Conservation (phyloP, 1,140 invertebrate species). For the Ceratosolen fusciceps region DNA sequence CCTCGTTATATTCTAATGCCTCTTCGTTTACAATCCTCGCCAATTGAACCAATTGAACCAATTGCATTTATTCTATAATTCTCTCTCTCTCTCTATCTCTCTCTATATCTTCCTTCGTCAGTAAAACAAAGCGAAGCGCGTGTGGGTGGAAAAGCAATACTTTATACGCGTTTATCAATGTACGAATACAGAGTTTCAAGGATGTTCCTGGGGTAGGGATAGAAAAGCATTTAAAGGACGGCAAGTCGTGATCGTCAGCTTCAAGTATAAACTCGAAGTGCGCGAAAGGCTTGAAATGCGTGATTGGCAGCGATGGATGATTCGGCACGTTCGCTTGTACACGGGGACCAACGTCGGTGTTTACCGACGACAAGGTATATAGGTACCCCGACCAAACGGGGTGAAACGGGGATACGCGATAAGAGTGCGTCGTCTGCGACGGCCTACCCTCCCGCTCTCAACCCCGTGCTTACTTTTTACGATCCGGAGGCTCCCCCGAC, state of each 20-base stretch:
- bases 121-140: background rate
- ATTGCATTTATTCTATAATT: too few relatives aligned
- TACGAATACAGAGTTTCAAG: too few relatives aligned
- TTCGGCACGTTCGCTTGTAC: background rate
- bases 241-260: background rate
- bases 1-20: too few relatives aligned
- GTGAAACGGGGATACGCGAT: background rate
- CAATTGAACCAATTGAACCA: too few relatives aligned
- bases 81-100: background rate
- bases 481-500: background rate
- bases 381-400: too few relatives aligned
- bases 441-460: too few relatives aligned
- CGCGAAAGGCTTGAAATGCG: background rate
- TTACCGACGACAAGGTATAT: constrained; percentile 2
- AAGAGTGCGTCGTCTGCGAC: background rate
- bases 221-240: background rate
- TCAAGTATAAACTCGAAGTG: background rate
- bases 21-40: too few relatives aligned
- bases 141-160: too few relatives aligned
- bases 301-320: background rate
- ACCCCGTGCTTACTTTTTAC: background rate
- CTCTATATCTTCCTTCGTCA: background rate
- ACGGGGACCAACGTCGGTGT: too few relatives aligned
- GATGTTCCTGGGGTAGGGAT: background rate
- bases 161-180: too few relatives aligned